A percentile compares a stretch with the other conserved stretches of the same genome.
Conservation (phyloP, 2,888 invertebrate species). For the Dryobota labecula region DNA sequence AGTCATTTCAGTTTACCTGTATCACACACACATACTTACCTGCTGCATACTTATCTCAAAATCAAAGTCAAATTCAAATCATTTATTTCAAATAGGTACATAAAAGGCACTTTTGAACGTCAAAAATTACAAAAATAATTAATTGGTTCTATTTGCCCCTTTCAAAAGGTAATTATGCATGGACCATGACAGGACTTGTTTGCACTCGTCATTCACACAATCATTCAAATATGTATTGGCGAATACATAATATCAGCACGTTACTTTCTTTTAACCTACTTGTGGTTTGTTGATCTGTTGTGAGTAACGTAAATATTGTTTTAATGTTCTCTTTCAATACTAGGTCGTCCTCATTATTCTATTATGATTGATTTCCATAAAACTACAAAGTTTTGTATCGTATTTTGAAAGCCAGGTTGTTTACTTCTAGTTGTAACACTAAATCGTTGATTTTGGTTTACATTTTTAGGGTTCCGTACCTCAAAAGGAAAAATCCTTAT, state of each 20-base stretch:
- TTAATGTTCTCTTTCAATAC: slow-evolving; percentile 36
- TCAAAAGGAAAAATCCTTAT: too few relatives aligned
- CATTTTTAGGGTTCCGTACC: too few relatives aligned
- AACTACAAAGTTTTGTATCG: slow-evolving; percentile 24
- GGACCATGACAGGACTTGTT: slow-evolving; percentile 63
- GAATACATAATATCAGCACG: slow-evolving; percentile 53
- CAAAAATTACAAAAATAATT: too few relatives aligned
- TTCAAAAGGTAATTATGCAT: too few relatives aligned
- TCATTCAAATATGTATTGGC: slow-evolving; percentile 55
- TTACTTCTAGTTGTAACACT: slow-evolving; percentile 22
- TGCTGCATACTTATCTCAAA: not conserved
- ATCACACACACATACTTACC: too few relatives aligned
- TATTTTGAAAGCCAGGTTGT: slow-evolving; percentile 13
- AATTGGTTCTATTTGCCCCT: too few relatives aligned
- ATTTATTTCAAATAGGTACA: too few relatives aligned
- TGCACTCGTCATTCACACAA: slow-evolving; percentile 62
- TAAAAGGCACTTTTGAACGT: too few relatives aligned
- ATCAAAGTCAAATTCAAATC: too few relatives aligned
- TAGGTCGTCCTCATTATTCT: slow-evolving; percentile 32
- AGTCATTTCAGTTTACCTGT: not conserved
- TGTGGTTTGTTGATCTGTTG: slow-evolving; percentile 30
- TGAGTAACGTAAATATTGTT: slow-evolving; percentile 47
- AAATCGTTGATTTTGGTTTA: slow-evolving; percentile 20
- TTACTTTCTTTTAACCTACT: slow-evolving; percentile 73
- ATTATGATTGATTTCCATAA: slow-evolving; percentile 41